Evolutionary conservation across 2,113 vertebrate genomes (phyloP), one percentile per base, ranked within the genome.

Genomic region (Onychostruthus taczanowskii): DNA sequence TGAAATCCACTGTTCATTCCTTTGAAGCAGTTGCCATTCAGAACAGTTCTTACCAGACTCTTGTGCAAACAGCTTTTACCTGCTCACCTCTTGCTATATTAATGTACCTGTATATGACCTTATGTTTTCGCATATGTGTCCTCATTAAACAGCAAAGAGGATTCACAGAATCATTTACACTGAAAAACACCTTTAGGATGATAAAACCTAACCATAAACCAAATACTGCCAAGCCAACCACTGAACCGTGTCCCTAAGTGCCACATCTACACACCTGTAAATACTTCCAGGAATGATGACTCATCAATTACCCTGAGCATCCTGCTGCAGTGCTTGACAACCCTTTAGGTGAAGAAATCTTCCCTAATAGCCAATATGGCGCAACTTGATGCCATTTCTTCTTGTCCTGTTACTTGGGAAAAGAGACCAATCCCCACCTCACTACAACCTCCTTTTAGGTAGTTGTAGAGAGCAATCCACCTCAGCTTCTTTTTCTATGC

Each of bases 161-260:
- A 64, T 26, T 23, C 35, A 74, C 9, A 86, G 16, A 82, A 72
- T 16, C 12, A 66, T 47, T 56, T 47, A 86, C 22, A 20, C 1
- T 43, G 30, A 52, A 68, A 89, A 83, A 91, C 20, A 76, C 6
- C 7, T 15, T 58, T 58, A 41, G 49, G 16, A 52, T 23, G 14
- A 80, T 2, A 0, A 6, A 52, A 24, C 41, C 47, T 9, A 67
- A 59, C 16, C 0, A 1, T 24, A 30, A 56, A 33, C 10, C 21
- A 53, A 86, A 33, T 11, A 75, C 16, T 43, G 15, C 14, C 16
- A 83, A 62, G 6, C 23, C 30, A 47, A 30, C 9, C 27, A 47
- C 5, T 78, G 63, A 73, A 61, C 26, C 16, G 39, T 6, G 15
- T 23, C 39, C 5, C 16, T 13, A 22, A 67, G n/a, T 2, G 11